Conservation (phyloP, 2,888 invertebrate genomes). For the Hydriomena furcata region DNA sequence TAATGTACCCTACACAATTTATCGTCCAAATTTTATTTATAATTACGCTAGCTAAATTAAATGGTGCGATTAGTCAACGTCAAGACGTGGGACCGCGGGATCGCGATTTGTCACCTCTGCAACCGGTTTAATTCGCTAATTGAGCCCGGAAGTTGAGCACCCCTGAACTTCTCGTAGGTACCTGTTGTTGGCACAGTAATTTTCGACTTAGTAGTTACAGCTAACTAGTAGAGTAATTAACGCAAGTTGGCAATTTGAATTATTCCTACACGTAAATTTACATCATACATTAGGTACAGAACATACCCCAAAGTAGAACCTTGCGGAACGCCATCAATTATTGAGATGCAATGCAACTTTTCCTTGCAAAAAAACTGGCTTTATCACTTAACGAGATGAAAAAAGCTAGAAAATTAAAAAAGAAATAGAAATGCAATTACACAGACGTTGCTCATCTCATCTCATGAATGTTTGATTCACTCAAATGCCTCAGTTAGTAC, state of each 20-base stretch:
- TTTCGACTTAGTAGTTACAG: conserved; percentile 58
- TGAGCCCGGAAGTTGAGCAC: conserved; percentile 71
- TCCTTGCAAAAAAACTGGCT: conserved; percentile 26
- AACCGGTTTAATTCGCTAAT: conserved; percentile 78
- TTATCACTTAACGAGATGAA: conserved; percentile 41
- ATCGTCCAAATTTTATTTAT: conserved; percentile 83
- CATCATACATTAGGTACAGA: conserved; percentile 24
- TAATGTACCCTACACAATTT: conserved; percentile 80
- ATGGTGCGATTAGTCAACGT: conserved; percentile 79
- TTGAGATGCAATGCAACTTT: conserved; percentile 19
- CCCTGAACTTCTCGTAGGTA: conserved; percentile 60
- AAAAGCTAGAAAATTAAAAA: conserved; percentile 48
- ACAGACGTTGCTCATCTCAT: conserved; percentile 53
- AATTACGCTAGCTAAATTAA: conserved; percentile 81
- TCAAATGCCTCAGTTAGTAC: conserved; percentile 59
- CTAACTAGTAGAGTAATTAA: conserved; percentile 59
- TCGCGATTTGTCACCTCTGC: conserved; percentile 80
- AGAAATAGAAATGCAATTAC: conserved; percentile 49
- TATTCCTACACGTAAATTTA: conserved; percentile 45
- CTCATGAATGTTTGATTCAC: conserved; percentile 77
- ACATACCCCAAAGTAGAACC: conserved; percentile 31
- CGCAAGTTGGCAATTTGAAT: conserved; percentile 55
- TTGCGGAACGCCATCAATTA: conserved; percentile 38
- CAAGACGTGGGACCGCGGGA: conserved; percentile 68
- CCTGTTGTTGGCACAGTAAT: conserved; percentile 68